These are phyloP conservation scores for Cyrtodaria siliqua DNA, from an alignment of 2,888 invertebrate genomes.

Conservation along the genomic window DNA sequence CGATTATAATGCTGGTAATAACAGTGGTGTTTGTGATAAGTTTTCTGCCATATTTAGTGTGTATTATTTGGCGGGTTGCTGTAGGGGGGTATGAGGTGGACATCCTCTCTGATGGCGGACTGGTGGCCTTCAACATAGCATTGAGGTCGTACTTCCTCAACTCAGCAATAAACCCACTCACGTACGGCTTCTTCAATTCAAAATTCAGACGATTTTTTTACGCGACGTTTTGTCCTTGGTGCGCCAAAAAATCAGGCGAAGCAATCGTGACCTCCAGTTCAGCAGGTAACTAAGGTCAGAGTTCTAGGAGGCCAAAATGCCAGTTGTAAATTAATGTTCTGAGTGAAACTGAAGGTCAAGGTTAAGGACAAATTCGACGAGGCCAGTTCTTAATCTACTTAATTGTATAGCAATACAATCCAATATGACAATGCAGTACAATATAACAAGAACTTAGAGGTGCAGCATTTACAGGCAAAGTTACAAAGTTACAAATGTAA, in stretches of 20 bases:
- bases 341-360: too few relatives aligned
- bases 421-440: too few relatives aligned
- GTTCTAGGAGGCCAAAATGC: too few relatives aligned
- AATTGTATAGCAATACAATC: too few relatives aligned
- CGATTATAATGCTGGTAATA: constrained; percentile 62
- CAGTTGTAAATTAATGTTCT: too few relatives aligned
- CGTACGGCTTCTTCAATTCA: constrained; percentile 66
- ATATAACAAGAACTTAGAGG: too few relatives aligned
- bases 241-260: background rate
- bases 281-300: too few relatives aligned
- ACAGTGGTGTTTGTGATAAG: constrained; percentile 61
- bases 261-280: background rate
- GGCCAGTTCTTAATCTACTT: too few relatives aligned
- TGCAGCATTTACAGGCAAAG: too few relatives aligned
- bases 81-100: constrained; percentile 45
- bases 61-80: constrained; percentile 57
- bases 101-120: constrained; percentile 35
- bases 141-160: constrained; percentile 65
- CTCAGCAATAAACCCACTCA: constrained; percentile 62
- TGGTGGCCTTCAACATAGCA: constrained; percentile 59
- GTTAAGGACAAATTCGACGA: too few relatives aligned
- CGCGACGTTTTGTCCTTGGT: constrained; percentile 31
- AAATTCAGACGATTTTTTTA: constrained; percentile 60
- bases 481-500: too few relatives aligned
- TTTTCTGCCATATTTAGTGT: constrained; percentile 61